Conservation (phyloP, 2,113 vertebrate species). For the Thermophis baileyi region DNA sequence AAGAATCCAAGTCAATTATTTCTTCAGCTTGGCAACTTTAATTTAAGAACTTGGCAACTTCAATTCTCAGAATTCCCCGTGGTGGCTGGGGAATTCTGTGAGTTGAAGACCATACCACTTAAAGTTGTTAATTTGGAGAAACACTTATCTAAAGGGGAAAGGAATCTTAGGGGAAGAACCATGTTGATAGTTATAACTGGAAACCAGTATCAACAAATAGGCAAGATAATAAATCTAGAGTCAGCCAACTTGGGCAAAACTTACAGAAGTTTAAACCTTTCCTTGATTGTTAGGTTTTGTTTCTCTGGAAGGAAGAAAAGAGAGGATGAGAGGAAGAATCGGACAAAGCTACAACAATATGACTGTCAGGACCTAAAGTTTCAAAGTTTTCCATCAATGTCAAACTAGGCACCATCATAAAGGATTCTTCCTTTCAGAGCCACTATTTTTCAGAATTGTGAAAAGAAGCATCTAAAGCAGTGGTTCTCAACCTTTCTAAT, state of each 20-base stretch:
- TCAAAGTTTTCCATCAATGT: not conserved
- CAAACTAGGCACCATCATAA: too few species aligned
- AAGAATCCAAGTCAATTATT: not conserved
- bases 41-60: not conserved
- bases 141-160: not conserved
- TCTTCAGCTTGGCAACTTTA: not conserved
- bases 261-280: not conserved
- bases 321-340: not conserved
- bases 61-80: not conserved
- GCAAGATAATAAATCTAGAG: not conserved
- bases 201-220: not conserved
- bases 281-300: not conserved
- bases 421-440: not conserved
- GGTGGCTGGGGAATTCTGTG: not conserved
- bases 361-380: not conserved
- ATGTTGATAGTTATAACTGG: not conserved
- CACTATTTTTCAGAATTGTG: not conserved
- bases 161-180: not conserved
- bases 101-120: not conserved
- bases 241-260: not conserved
- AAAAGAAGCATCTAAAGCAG: not conserved
- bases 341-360: not conserved
- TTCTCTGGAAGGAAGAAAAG: not conserved
- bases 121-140: not conserved
- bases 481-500: too few species aligned